These are phyloP conservation scores for Toxonevra muliebris DNA, from an alignment of 2,888 invertebrate genomes.

Conservation along the genomic window DNA sequence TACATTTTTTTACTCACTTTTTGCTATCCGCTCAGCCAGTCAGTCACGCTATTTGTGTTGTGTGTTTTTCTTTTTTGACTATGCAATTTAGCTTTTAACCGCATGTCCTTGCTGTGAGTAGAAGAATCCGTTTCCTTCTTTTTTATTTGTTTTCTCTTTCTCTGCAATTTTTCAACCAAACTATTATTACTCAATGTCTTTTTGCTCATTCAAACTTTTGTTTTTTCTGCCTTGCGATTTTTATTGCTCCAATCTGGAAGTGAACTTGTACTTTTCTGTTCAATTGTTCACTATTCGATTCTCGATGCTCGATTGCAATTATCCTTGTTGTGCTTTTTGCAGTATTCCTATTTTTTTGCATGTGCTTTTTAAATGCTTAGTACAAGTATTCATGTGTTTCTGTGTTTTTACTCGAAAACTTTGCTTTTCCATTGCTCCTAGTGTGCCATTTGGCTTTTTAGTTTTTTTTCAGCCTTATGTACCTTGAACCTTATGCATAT, in stretches of 20 bases:
- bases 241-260: neutral
- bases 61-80: constrained; percentile 16
- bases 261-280: constrained; percentile 7
- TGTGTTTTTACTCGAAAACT: no score
- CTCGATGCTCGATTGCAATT: constrained; percentile 24
- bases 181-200: no score
- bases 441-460: no score
- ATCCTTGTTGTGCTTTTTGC: constrained; percentile 27
- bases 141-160: no score
- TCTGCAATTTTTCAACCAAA: no score
- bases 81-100: constrained; percentile 36
- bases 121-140: neutral
- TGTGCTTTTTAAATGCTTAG: neutral
- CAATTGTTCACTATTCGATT: constrained; percentile 19
- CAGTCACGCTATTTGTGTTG: neutral
- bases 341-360: constrained; percentile 8
- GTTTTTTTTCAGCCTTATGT: no score
- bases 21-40: neutral
- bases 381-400: no score
- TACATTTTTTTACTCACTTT: neutral
- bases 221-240: neutral
- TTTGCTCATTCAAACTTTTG: no score
- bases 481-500: no score
- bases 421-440: no score
- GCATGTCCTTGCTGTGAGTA: constrained; percentile 29